phyloP scores from a whole-genome alignment of 2,888 invertebrate genomes.

The Alloscopus bannaensis region DNA sequence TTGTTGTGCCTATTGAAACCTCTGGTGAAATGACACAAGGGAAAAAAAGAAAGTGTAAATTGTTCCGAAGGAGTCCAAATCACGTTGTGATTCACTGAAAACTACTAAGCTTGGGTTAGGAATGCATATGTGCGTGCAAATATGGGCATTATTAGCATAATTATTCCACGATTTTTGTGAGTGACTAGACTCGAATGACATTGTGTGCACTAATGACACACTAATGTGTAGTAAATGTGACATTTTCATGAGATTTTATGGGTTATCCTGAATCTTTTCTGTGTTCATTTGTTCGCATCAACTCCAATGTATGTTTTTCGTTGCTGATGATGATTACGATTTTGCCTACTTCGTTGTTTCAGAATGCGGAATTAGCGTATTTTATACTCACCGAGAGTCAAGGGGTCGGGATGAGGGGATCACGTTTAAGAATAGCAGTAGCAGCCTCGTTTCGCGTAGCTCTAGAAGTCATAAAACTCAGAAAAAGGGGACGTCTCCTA shows the following conservation, averaged over 20 bases:
- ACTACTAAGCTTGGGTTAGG: too few species aligned
- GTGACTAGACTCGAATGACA: constrained; percentile 37
- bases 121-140: background rate
- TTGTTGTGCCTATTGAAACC: constrained; percentile 1
- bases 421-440: constrained; percentile 34
- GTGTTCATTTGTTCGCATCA: background rate
- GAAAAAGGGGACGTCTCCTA: too few species aligned
- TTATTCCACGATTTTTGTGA: constrained; percentile 58
- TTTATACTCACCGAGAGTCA: constrained; percentile 74
- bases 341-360: constrained; percentile 43
- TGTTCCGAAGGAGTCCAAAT: constrained; percentile 15
- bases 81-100: background rate
- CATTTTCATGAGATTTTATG: constrained; percentile 45
- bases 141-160: constrained; percentile 46
- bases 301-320: background rate
- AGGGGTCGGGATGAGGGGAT: constrained; percentile 64
- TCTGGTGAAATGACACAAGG: background rate
- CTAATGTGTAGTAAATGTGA: constrained; percentile 15
- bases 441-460: constrained; percentile 3
- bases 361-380: constrained; percentile 75
- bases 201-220: constrained; percentile 17
- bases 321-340: constrained; percentile 11
- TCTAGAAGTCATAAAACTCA: constrained; percentile 39
- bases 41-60: constrained; percentile 41
- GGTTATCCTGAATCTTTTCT: constrained; percentile 12